Conservation (phyloP, 37 sponge, comb jelly and placozoan genomes). For the Axinella damicornis region DNA sequence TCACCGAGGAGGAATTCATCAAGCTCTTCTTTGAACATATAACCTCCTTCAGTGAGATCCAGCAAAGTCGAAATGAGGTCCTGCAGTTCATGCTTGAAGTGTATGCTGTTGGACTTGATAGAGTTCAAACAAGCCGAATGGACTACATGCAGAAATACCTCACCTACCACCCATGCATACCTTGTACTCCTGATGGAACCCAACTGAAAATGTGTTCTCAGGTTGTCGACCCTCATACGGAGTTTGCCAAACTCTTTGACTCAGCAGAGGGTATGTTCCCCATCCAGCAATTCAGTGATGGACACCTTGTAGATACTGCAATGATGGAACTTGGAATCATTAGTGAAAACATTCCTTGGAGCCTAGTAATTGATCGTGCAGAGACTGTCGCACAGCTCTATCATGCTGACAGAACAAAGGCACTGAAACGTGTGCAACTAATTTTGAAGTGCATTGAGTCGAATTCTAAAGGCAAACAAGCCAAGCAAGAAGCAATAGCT, state of each 20-base stretch:
- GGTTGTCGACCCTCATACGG: constrained; percentile 40
- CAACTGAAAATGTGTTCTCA: constrained; percentile 8
- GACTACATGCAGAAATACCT: constrained; percentile 1
- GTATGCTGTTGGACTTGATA: background rate
- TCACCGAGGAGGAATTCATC: constrained; percentile 7
- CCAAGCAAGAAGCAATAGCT: no score
- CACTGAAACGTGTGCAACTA: constrained; percentile 8
- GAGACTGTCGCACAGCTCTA: constrained; percentile 3
- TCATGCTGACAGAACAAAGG: constrained; percentile 7
- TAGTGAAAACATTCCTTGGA: constrained; percentile 13
- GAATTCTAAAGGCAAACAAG: no score
- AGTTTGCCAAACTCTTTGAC: constrained; percentile 36
- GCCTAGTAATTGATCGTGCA: constrained; percentile 56
- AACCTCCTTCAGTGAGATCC: no score
- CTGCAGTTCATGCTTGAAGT: constrained; percentile 1
- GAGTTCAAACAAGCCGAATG: background rate
- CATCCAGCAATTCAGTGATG: background rate
- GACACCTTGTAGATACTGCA: background rate
- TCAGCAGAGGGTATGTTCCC: constrained; percentile 60
- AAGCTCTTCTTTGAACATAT: constrained; percentile 17
- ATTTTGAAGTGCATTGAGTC: background rate
- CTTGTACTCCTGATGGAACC: constrained; percentile 58
- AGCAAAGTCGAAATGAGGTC: constrained; percentile 15
- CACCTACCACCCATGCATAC: constrained; percentile 29
- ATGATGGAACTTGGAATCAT: constrained; percentile 53